phyloP scores from a whole-genome alignment of 1,140 invertebrate genomes.

The Cotesia chilonis region DNA sequence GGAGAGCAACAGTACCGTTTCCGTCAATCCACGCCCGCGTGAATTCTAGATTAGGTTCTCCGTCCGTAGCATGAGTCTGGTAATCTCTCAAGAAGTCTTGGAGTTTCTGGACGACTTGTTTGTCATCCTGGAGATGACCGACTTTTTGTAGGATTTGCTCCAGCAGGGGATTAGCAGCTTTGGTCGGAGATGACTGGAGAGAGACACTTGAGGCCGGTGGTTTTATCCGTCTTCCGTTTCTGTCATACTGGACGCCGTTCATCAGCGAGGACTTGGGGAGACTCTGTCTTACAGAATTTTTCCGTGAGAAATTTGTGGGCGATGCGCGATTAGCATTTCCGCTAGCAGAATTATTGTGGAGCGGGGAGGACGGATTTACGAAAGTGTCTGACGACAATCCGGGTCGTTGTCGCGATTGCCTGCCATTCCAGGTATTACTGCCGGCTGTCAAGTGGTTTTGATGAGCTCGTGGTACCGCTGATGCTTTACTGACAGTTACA shows the following conservation, averaged over 20 bases:
- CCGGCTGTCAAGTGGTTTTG: conserved; percentile 34
- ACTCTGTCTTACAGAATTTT: conserved; percentile 71
- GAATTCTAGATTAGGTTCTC: conserved; percentile 73
- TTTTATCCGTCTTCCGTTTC: conserved; percentile 66
- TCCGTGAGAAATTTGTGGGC: conserved; percentile 69
- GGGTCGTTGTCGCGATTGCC: conserved; percentile 69
- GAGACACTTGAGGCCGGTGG: conserved; percentile 60
- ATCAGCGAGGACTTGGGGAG: conserved; percentile 67
- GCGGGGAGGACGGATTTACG: conserved; percentile 55
- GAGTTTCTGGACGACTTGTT: conserved; percentile 74
- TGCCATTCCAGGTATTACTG: conserved; percentile 78
- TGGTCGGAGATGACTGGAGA: conserved; percentile 71
- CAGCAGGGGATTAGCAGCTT: conserved; percentile 71
- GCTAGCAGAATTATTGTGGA: conserved; percentile 24
- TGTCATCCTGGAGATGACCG: conserved; percentile 74
- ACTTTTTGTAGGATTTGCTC: conserved; percentile 77
- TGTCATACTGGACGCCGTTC: conserved; percentile 64
- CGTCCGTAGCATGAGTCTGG: conserved; percentile 62
- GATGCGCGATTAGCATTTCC: conserved; percentile 50
- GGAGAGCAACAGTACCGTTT: conserved; percentile 69
- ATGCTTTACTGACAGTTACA: conserved; percentile 61
- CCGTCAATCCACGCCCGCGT: conserved; percentile 79
- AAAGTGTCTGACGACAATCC: conserved; percentile 75
- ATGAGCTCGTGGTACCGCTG: conserved; percentile 26
- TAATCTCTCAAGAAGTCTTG: conserved; percentile 76